These are phyloP conservation scores for Atractosteus spatula DNA, from an alignment of 2,113 vertebrate species.

Conservation along the genomic window DNA sequence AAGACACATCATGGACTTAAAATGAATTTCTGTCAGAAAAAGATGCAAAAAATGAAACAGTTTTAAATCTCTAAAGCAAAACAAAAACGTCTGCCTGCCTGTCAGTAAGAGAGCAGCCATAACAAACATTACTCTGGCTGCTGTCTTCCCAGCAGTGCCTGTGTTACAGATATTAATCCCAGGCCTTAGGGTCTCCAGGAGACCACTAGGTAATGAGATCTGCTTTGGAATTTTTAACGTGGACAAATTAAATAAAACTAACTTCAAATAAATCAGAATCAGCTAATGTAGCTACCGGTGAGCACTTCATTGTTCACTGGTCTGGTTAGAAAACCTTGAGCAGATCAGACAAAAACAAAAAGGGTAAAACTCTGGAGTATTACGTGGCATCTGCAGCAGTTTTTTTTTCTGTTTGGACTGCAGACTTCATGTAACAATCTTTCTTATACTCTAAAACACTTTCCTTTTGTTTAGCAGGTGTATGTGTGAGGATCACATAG, in stretches of 20 bases:
- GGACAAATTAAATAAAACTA: conserved; percentile 34
- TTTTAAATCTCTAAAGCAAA: no score
- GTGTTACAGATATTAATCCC: conserved; percentile 18
- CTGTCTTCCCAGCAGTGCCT: conserved; percentile 4
- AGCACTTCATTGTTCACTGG: conserved; percentile 9
- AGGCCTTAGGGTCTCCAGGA: conserved; percentile 3
- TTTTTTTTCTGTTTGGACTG: no score
- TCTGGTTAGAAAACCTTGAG: neutral
- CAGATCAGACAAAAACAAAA: conserved; percentile 4
- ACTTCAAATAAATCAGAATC: conserved; percentile 19
- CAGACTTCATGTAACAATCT: no score
- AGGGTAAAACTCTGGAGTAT: no score
- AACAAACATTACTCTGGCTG: conserved; percentile 11
- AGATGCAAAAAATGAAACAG: no score
- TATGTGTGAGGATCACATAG: no score
- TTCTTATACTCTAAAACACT: no score
- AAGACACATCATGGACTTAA: no score
- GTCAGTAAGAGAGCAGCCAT: neutral
- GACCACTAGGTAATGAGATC: conserved; percentile 20
- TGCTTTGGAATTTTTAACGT: conserved; percentile 18
- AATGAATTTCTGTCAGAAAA: neutral
- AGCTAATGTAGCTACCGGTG: conserved; percentile 24
- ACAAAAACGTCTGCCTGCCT: no score
- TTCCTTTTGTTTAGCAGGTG: no score
- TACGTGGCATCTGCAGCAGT: no score